phyloP scores from a whole-genome alignment of 2,113 vertebrate genomes.

The Oostethus manadensis region DNA sequence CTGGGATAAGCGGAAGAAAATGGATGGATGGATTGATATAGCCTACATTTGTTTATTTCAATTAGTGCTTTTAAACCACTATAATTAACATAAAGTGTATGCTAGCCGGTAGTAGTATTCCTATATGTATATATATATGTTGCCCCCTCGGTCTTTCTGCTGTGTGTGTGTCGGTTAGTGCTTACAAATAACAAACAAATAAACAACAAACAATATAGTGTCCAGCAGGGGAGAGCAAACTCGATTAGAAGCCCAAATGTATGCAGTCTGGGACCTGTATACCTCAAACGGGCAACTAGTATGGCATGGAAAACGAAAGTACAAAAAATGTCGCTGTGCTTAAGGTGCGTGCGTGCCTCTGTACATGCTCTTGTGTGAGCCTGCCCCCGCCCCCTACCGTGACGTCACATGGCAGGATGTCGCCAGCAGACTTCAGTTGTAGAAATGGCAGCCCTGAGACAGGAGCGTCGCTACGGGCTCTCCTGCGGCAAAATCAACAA shows the following conservation, averaged over 20 bases:
- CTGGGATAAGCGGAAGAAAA: too few species aligned
- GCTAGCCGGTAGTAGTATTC: too few species aligned
- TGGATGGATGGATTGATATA: too few species aligned
- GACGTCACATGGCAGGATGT: constrained; percentile 65
- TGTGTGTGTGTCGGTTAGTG: not conserved
- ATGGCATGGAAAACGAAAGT: constrained; percentile 30
- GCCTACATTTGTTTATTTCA: too few species aligned
- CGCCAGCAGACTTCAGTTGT: constrained; percentile 64
- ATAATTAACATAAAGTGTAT: too few species aligned
- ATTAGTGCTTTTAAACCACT: too few species aligned
- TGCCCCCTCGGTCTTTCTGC: not conserved
- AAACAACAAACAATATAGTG: constrained; percentile 1
- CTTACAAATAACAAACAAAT: not conserved
- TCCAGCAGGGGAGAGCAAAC: constrained; percentile 2
- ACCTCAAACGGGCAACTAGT: not conserved
- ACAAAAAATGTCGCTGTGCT: constrained; percentile 9
- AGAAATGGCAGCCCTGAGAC: constrained; percentile 79
- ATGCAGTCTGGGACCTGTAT: constrained; percentile 1
- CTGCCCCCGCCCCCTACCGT: constrained; percentile 52
- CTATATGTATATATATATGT: too few species aligned
- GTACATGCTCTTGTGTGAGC: constrained; percentile 11
- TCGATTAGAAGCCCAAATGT: constrained; percentile 25
- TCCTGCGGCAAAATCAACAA: constrained; percentile 73
- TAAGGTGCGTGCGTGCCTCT: not conserved
- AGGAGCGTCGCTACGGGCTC: constrained; percentile 77